Evolutionary conservation across 2,888 invertebrate genomes (phyloP), one percentile per base, ranked within the genome.

Genomic region (Augochlorella aurata): DNA sequence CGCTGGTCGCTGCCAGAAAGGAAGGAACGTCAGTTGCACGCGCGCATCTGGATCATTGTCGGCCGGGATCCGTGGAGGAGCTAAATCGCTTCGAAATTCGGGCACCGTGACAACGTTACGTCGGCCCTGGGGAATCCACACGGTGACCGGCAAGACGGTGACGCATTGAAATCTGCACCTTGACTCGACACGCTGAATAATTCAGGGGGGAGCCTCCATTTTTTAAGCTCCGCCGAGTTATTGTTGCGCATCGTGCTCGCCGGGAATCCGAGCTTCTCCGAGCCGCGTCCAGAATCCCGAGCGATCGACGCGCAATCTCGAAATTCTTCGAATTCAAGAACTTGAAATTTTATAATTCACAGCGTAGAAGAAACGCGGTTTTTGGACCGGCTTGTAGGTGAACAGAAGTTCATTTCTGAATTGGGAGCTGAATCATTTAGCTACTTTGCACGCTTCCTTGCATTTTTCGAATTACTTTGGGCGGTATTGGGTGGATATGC

Each of bases 21-120:
- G 66, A 77, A 79, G 84, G 68, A 79, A 81, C 78, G 87, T 88
- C 88, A 82, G 86, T 81, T 88, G 88, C 88, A 88, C 87, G 88
- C 83, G 83, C 76, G 81, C 88, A 88, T 88, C 88, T 88, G 88
- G 86, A 87, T 86, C 87, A 87, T 88, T 88, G 87, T 88, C 81
- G 81, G 83, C 74, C 18, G 82, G 84, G 85, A 74, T 83, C 75
- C 76, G 78, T 82, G 79, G 78, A 83, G 79, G 77, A 79, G 79
- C 74, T 77, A 79, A 88, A 88, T 88, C 88, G 88, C 79, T 84
- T 83, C 80, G 83, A 88, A 88, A 88, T 81, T 86, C 87, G 86
- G 79, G 65, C 81, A 88, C 88, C 88, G 88, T 88, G 88, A 88
- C 88, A 80, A 58, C 85, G 81, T 77, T 78, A 72, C 77, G 74